A percentile compares a stretch with the other conserved stretches of the same genome.
These are phyloP conservation scores for Heliconius hewitsoni DNA, from an alignment of 1,140 invertebrate species.

Conservation along the genomic window DNA sequence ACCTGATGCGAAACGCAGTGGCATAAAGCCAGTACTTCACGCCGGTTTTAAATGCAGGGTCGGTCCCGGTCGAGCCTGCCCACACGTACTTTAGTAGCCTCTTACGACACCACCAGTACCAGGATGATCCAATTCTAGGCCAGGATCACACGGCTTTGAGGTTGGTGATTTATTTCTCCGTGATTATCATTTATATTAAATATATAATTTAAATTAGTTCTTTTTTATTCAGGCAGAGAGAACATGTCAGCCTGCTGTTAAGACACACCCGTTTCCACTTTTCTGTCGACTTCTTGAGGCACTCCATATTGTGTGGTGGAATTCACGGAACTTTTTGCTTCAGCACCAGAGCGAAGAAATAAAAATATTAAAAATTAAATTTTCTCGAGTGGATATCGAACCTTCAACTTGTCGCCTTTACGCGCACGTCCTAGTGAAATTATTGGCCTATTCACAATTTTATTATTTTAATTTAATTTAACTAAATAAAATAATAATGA, in stretches of 20 bases:
- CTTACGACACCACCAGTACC: no score
- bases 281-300: background rate
- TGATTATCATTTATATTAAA: background rate
- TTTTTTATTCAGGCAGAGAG: background rate
- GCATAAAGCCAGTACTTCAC: no score
- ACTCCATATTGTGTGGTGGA: background rate
- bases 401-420: background rate
- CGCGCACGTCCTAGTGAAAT: background rate
- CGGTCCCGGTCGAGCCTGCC: no score
- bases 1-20: no score
- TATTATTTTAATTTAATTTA: no score
- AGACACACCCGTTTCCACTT: background rate
- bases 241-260: background rate
- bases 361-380: background rate
- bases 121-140: no score
- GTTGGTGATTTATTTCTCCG: background rate
- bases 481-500: no score
- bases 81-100: no score
- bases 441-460: no score
- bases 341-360: background rate
- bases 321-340: background rate
- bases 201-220: no score
- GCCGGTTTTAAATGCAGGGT: no score
- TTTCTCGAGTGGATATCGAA: background rate
- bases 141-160: no score